Percentiles rank a stretch among this genome's conserved stretches.
Evolutionary conservation across 2,113 vertebrate genomes (phyloP).

Genomic region (Setophaga coronata): DNA sequence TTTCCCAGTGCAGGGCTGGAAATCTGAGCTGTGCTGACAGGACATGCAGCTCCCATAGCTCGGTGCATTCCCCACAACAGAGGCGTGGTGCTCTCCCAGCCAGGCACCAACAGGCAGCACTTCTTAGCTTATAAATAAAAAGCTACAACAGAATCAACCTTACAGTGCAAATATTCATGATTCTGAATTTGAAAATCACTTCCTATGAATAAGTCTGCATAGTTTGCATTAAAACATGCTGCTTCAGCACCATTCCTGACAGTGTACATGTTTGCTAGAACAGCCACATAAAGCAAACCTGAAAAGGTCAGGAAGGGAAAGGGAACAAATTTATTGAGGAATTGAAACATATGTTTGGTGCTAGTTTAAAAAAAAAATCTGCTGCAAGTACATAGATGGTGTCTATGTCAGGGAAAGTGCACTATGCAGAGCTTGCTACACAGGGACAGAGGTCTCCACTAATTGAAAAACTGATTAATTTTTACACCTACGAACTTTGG

Average conservation of each 20-base stretch:
- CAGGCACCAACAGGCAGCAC: neutral
- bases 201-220: conserved; percentile 23
- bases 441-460: neutral
- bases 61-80: neutral
- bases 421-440: neutral
- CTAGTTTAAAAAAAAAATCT: neutral
- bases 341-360: conserved; percentile 40
- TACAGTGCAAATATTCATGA: conserved; percentile 42
- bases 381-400: neutral
- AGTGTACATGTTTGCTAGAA: conserved; percentile 27
- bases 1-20: neutral
- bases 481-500: neutral
- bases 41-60: neutral
- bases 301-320: conserved; percentile 43
- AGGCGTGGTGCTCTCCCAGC: neutral
- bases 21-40: neutral
- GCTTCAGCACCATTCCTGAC: conserved; percentile 54
- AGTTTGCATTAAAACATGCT: conserved; percentile 60
- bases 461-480: conserved; percentile 40
- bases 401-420: neutral
- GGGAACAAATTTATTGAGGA: conserved; percentile 39
- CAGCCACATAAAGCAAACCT: conserved; percentile 37
- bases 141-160: conserved; percentile 37
- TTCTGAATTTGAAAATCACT: conserved; percentile 53
- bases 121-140: conserved; percentile 31